These are phyloP conservation scores for Caradrina clavipalpis DNA, from an alignment of 2,888 invertebrate species.

Conservation along the genomic window DNA sequence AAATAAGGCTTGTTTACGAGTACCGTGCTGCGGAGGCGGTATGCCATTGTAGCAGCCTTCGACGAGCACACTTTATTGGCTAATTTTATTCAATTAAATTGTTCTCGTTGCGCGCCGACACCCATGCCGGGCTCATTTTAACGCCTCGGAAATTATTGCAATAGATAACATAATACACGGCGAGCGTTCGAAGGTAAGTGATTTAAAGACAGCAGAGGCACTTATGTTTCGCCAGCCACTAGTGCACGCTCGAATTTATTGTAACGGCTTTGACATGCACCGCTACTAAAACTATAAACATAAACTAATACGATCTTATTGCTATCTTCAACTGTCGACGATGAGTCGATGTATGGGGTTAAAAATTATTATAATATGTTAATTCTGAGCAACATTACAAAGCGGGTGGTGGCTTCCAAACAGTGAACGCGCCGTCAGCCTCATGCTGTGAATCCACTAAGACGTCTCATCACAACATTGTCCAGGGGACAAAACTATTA, in stretches of 20 bases:
- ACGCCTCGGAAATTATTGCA: slow-evolving; percentile 85
- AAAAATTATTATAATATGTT: slow-evolving; percentile 84
- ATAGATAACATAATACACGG: slow-evolving; percentile 82
- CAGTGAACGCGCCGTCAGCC: slow-evolving; percentile 79
- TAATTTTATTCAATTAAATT: slow-evolving; percentile 91
- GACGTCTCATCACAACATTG: slow-evolving; percentile 86
- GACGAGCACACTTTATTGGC: slow-evolving; percentile 87
- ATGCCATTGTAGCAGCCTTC: slow-evolving; percentile 88
- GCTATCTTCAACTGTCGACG: slow-evolving; percentile 69
- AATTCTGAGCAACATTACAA: slow-evolving; percentile 76
- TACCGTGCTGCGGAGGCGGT: slow-evolving; percentile 77
- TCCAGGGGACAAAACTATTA: slow-evolving; percentile 84
- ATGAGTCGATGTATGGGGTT: slow-evolving; percentile 78
- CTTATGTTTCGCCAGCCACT: slow-evolving; percentile 65
- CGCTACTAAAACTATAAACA: slow-evolving; percentile 72
- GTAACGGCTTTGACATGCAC: slow-evolving; percentile 69
- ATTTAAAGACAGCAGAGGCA: slow-evolving; percentile 73
- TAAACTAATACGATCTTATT: slow-evolving; percentile 74
- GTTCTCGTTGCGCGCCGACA: slow-evolving; percentile 80
- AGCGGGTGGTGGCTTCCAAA: slow-evolving; percentile 85
- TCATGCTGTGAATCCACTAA: slow-evolving; percentile 85
- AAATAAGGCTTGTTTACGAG: slow-evolving; percentile 87
- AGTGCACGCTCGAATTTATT: slow-evolving; percentile 69
- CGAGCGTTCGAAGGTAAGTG: slow-evolving; percentile 69
- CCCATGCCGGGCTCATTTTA: slow-evolving; percentile 78